These are phyloP conservation scores for Drosophila takahashii DNA, from an alignment of 1,140 invertebrate genomes.

Conservation along the genomic window DNA sequence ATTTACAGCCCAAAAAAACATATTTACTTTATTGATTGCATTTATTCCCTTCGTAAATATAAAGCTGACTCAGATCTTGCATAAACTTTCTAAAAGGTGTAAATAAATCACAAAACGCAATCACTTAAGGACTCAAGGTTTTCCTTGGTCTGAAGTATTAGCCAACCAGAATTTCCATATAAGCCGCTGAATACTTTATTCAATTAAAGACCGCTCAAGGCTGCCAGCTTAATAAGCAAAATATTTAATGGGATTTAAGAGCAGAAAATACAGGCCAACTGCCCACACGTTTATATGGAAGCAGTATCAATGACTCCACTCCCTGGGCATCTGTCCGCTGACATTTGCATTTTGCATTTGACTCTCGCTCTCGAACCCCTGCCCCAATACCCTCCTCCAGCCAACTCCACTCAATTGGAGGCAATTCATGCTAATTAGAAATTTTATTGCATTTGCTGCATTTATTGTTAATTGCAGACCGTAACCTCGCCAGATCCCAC, in stretches of 20 bases:
- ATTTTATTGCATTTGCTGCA: slow-evolving; percentile 41
- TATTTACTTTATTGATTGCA: neutral
- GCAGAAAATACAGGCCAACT: slow-evolving; percentile 18
- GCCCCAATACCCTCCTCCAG: neutral
- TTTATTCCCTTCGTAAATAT: neutral
- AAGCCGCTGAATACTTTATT: slow-evolving; percentile 51
- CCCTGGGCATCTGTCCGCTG: slow-evolving; percentile 45
- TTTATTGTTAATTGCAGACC: slow-evolving; percentile 63
- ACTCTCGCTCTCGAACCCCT: slow-evolving; percentile 29
- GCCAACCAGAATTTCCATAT: slow-evolving; percentile 39
- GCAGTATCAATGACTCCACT: slow-evolving; percentile 42
- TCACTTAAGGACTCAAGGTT: slow-evolving; percentile 36
- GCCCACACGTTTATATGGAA: slow-evolving; percentile 50
- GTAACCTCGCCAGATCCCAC: slow-evolving; percentile 82
- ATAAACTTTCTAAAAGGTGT: slow-evolving; percentile 14
- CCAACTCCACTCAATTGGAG: slow-evolving; percentile 16
- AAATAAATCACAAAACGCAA: slow-evolving; percentile 22
- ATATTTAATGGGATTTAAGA: slow-evolving; percentile 66
- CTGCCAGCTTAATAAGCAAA: slow-evolving; percentile 65
- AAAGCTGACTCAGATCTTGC: slow-evolving; percentile 8
- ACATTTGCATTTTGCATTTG: slow-evolving; percentile 66
- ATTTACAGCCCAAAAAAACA: neutral
- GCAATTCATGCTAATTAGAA: slow-evolving; percentile 70
- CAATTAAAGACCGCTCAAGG: slow-evolving; percentile 67
- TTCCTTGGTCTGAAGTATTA: slow-evolving; percentile 14